Percentiles rank a stretch among this genome's conserved stretches.
These are phyloP conservation scores for Dryoscopus gambensis DNA, from an alignment of 2,113 vertebrate genomes.

Conservation along the genomic window DNA sequence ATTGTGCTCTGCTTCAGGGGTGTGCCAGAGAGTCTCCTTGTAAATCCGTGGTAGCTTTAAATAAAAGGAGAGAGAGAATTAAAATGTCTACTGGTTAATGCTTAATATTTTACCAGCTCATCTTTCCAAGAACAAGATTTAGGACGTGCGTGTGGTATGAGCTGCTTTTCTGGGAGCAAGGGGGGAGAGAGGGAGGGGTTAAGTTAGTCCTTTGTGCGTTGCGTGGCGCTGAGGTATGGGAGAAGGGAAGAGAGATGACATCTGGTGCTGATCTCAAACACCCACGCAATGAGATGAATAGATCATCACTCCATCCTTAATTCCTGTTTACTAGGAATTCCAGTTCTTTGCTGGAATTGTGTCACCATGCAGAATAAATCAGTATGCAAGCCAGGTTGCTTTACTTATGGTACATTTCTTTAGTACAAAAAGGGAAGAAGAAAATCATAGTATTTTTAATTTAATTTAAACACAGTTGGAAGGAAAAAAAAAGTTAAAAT, in stretches of 20 bases:
- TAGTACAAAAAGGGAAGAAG: background rate
- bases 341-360: slow-evolving; percentile 8
- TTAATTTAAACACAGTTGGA: background rate
- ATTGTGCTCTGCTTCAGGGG: background rate
- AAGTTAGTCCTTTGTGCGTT: background rate
- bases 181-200: background rate
- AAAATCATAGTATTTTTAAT: background rate
- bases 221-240: background rate
- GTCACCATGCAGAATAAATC: background rate
- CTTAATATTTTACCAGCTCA: background rate
- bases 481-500: background rate
- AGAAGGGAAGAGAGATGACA: background rate
- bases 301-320: background rate
- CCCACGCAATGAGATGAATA: slow-evolving; percentile 16
- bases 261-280: slow-evolving; percentile 31
- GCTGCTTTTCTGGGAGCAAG: background rate
- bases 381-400: background rate
- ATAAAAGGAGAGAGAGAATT: background rate
- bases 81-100: background rate
- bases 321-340: slow-evolving; percentile 11
- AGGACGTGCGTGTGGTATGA: background rate
- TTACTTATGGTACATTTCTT: background rate
- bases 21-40: background rate
- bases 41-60: background rate
- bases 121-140: background rate